These are phyloP conservation scores for Sinocyclocheilus anshuiensis DNA, from an alignment of 2,113 vertebrate genomes.

Conservation along the genomic window DNA sequence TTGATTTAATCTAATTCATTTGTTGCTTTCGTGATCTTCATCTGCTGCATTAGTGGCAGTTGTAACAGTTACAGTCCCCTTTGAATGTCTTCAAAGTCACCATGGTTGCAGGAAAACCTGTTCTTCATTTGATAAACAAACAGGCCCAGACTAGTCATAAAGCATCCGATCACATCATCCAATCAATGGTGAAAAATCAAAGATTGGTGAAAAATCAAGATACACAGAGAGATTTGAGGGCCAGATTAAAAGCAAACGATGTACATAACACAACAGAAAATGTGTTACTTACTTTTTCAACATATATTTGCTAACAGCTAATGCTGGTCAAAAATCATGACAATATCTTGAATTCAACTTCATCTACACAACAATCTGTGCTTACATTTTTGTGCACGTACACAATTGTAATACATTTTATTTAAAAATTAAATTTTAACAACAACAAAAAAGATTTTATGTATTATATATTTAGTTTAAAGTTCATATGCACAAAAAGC, in stretches of 20 bases:
- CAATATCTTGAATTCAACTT: not conserved
- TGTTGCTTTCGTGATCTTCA: not conserved
- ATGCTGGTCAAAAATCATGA: not conserved
- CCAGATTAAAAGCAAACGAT: conserved; percentile 35
- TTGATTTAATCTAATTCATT: not conserved
- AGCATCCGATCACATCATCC: conserved; percentile 16
- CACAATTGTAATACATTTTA: no score
- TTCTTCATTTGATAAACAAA: conserved; percentile 35
- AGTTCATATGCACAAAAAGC: no score
- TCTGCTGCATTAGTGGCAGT: not conserved
- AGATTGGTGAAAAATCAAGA: not conserved
- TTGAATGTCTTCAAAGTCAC: conserved; percentile 14
- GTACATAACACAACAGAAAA: not conserved
- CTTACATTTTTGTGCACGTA: no score
- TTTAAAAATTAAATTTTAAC: no score
- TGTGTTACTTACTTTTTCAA: not conserved
- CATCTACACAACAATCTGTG: no score
- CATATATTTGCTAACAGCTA: not conserved
- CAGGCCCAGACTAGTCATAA: conserved; percentile 25
- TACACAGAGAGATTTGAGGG: not conserved
- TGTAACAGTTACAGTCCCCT: not conserved
- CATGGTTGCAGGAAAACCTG: conserved; percentile 25
- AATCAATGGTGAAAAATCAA: not conserved
- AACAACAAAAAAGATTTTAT: no score
- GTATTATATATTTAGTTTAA: no score